Evolutionary conservation across 2,888 invertebrate species (phyloP).

Genomic region (Uropetala carovei): DNA sequence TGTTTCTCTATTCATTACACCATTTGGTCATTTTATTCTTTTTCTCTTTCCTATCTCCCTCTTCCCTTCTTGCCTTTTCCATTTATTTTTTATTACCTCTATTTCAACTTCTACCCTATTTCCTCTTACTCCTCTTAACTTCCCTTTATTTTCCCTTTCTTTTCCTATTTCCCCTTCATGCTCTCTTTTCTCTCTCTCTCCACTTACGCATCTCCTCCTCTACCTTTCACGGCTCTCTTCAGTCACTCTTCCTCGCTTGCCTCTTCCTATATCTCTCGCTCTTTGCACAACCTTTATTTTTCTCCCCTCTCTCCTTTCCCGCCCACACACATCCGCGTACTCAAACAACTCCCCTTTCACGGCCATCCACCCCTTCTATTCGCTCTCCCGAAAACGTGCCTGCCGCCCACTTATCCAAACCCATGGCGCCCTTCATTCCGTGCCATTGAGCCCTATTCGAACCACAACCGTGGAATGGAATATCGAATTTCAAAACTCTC

Average conservation of each 20-base stretch:
- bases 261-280: constrained; percentile 10
- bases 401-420: neutral
- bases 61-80: no score
- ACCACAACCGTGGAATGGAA: no score
- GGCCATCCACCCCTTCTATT: neutral
- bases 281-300: neutral
- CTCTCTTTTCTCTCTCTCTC: neutral
- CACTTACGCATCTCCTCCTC: neutral
- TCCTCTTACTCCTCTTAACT: neutral
- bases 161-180: neutral
- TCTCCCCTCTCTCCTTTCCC: neutral
- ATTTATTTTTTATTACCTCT: no score
- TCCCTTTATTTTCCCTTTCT: neutral
- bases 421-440: no score
- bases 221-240: neutral
- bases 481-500: no score
- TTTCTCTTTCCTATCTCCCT: no score
- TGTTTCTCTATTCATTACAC: no score
- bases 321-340: neutral
- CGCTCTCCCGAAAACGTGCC: neutral
- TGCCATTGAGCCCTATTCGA: no score
- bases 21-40: no score
- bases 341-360: neutral
- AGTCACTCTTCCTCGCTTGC: neutral
- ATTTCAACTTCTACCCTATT: neutral